Conservation (phyloP, 2,113 vertebrate genomes). For the Heloderma charlesbogerti region DNA sequence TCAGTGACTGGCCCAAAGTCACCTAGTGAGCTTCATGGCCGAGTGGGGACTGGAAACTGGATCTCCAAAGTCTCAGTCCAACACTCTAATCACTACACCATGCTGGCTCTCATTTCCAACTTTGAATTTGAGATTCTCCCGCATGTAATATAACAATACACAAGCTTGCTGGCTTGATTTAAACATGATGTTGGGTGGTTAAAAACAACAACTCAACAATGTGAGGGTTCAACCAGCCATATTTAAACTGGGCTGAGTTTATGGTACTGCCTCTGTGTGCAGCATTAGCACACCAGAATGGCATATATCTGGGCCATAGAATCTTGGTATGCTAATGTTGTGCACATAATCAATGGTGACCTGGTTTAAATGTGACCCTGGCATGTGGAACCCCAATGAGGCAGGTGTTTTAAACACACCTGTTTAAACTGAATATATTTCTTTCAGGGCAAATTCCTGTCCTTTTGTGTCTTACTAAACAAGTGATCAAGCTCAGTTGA, state of each 20-base stretch:
- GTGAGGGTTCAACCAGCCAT: not conserved
- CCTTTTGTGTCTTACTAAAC: not conserved
- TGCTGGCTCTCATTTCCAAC: not conserved
- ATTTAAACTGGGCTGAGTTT: not conserved
- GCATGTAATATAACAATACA: not conserved
- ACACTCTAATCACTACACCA: too few species aligned
- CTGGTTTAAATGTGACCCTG: not conserved
- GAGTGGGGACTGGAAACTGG: too few species aligned
- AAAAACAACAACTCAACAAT: not conserved
- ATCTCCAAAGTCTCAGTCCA: too few species aligned
- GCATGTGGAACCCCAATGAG: too few species aligned
- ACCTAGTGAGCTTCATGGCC: too few species aligned
- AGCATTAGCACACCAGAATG: not conserved
- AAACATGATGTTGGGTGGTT: not conserved
- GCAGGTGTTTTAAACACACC: not conserved
- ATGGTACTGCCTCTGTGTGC: not conserved
- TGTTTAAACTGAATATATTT: not conserved
- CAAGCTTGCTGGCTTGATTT: not conserved
- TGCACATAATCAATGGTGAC: too few species aligned
- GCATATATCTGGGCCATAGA: not conserved
- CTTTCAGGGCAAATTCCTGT: not conserved
- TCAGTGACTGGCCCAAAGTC: too few species aligned
- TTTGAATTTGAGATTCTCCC: not conserved
- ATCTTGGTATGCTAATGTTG: not conserved
- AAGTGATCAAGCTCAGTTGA: not conserved